Evolutionary conservation across 2,888 invertebrate species (phyloP).

Genomic region (Microctonus hyperodae): DNA sequence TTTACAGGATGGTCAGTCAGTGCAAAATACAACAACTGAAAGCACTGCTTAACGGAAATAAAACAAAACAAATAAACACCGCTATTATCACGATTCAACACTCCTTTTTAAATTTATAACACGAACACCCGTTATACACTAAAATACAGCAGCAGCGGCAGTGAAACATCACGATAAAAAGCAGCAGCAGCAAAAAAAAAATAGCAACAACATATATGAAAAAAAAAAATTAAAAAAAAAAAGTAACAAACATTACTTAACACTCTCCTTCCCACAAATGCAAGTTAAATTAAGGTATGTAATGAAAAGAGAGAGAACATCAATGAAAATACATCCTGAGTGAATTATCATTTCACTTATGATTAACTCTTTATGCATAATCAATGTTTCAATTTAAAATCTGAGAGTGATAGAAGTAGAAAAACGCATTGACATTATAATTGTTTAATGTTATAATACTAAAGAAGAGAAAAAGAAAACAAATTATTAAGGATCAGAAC

Average conservation of each 20-base stretch:
- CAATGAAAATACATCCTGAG: not conserved
- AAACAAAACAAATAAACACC: conserved; percentile 28
- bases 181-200: conserved; percentile 47
- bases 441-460: not conserved
- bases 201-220: conserved; percentile 44
- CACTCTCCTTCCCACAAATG: conserved; percentile 55
- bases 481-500: not conserved
- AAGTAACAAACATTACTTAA: conserved; percentile 52
- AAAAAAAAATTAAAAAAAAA: conserved; percentile 44
- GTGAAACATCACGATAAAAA: conserved; percentile 39
- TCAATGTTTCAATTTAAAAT: not conserved
- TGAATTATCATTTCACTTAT: not conserved
- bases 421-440: not conserved
- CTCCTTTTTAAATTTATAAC: conserved; percentile 44
- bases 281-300: conserved; percentile 44
- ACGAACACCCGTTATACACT: conserved; percentile 51
- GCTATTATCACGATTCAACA: conserved; percentile 35
- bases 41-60: conserved; percentile 66
- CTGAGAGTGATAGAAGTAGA: not conserved
- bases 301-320: conserved; percentile 40
- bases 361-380: not conserved
- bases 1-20: conserved; percentile 67
- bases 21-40: conserved; percentile 70
- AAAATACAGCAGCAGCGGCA: conserved; percentile 47
- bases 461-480: not conserved